Evolutionary conservation across 2,113 vertebrate species (phyloP).

Genomic region (Uropsilus gracilis): DNA sequence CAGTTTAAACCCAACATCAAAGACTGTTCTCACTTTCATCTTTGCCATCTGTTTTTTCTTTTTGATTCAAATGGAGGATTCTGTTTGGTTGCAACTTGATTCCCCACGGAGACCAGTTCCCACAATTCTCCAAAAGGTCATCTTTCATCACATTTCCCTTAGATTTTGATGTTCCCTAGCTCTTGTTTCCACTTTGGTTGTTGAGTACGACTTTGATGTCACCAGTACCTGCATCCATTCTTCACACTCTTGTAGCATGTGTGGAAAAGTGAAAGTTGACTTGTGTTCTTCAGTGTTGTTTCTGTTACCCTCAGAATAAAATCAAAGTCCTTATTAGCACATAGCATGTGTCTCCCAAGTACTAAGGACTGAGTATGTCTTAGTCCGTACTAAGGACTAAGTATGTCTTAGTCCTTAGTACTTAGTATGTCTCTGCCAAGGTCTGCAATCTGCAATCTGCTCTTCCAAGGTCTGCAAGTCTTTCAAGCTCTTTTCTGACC

Average conservation of each 20-base stretch:
- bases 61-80: constrained; percentile 29
- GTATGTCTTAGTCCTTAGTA: too few relatives aligned
- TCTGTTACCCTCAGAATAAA: not conserved
- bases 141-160: not conserved
- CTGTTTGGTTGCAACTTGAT: not conserved
- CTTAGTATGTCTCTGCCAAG: too few relatives aligned
- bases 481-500: not conserved
- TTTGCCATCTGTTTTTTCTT: constrained; percentile 39
- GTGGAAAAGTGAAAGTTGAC: not conserved
- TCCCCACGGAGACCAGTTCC: not conserved
- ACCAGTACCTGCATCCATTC: not conserved
- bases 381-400: too few relatives aligned
- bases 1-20: not conserved
- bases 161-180: not conserved
- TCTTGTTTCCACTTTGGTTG: not conserved
- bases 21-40: constrained; percentile 2
- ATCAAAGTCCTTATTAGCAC: not conserved
- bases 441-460: too few relatives aligned
- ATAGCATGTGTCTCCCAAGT: too few relatives aligned
- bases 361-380: too few relatives aligned
- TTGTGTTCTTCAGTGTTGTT: not conserved
- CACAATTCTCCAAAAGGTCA: not conserved
- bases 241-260: not conserved
- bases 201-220: not conserved
- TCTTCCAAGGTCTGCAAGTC: not conserved